These are phyloP conservation scores for Protodeltote pygarga DNA, from an alignment of 2,888 invertebrate genomes.

Conservation along the genomic window DNA sequence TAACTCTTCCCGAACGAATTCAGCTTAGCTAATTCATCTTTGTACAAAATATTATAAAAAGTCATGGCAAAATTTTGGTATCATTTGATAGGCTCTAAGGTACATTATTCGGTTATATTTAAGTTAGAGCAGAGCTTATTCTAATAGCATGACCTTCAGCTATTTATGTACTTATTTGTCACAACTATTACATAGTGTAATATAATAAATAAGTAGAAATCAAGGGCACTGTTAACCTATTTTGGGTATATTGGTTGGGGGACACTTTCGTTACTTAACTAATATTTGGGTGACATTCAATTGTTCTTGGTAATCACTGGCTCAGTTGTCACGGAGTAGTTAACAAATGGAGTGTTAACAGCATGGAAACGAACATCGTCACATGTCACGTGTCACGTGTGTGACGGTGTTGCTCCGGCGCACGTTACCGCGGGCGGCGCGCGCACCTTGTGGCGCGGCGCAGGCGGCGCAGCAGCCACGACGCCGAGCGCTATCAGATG, in stretches of 20 bases:
- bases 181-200: slow-evolving; percentile 29
- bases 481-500: slow-evolving; percentile 83
- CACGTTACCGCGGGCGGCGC: slow-evolving; percentile 58
- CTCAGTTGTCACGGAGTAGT: slow-evolving; percentile 20
- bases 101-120: slow-evolving; percentile 40
- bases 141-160: slow-evolving; percentile 12
- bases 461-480: slow-evolving; percentile 80
- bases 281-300: slow-evolving; percentile 20
- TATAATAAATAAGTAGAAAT: slow-evolving; percentile 36
- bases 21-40: slow-evolving; percentile 50
- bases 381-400: slow-evolving; percentile 1
- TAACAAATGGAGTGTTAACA: slow-evolving; percentile 16
- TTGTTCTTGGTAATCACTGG: slow-evolving; percentile 36
- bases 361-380: background rate
- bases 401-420: background rate
- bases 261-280: slow-evolving; percentile 19
- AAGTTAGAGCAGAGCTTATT: slow-evolving; percentile 27
- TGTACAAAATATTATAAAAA: slow-evolving; percentile 76
- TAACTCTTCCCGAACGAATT: slow-evolving; percentile 19
- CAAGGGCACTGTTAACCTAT: slow-evolving; percentile 19
- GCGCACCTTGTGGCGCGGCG: slow-evolving; percentile 75
- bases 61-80: slow-evolving; percentile 74
- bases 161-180: slow-evolving; percentile 22
- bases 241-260: slow-evolving; percentile 28
- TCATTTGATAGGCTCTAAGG: slow-evolving; percentile 48